phyloP scores from a whole-genome alignment of 64 coral and sea anemone genomes.

The Acropora tenuis region DNA sequence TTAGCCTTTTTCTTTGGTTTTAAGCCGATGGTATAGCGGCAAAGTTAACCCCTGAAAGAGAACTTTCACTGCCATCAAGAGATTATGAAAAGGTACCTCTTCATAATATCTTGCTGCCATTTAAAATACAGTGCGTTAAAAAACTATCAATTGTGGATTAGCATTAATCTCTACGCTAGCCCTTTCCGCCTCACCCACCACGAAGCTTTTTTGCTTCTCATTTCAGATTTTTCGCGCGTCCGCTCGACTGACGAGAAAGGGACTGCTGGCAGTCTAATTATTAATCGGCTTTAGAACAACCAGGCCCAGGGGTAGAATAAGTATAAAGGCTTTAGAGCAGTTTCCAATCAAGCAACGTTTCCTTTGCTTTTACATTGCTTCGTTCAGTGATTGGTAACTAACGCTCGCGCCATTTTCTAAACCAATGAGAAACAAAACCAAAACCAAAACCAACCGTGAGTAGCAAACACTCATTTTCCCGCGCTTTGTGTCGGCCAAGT shows the following conservation, averaged over 20 bases:
- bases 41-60: no score
- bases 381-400: background rate
- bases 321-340: background rate
- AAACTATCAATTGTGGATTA: background rate
- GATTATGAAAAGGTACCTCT: no score
- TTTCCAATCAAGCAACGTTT: background rate
- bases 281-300: background rate
- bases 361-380: background rate
- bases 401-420: background rate
- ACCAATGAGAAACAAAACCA: background rate
- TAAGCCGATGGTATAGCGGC: no score
- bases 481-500: background rate
- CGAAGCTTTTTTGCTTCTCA: background rate
- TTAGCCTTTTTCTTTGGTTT: no score
- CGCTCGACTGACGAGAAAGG: background rate
- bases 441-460: slow-evolving; percentile 4
- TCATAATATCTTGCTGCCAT: no score
- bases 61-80: no score
- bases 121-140: background rate
- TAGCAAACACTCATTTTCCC: background rate
- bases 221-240: background rate
- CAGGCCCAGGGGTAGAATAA: background rate
- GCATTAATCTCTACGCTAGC: background rate
- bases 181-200: no score
- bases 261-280: background rate